Percentiles rank a stretch among this genome's conserved stretches.
Conservation (phyloP, 2,797 vertebrate genomes). For the Oceanodroma leucorhoa region DNA sequence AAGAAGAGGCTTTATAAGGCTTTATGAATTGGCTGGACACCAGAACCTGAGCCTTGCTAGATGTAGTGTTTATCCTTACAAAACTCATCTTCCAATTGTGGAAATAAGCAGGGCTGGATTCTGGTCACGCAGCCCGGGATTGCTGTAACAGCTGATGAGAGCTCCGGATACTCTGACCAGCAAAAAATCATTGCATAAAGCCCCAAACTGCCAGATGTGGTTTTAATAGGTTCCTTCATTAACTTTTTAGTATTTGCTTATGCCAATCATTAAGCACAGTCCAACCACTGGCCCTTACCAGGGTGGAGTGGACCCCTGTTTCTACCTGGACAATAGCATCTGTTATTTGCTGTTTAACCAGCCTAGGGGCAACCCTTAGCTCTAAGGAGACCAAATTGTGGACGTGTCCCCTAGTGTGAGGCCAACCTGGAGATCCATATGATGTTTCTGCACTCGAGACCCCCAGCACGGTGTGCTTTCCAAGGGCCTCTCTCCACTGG, state of each 20-base stretch:
- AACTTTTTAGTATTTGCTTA: not conserved
- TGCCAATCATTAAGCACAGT: not conserved
- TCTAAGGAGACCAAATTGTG: not conserved
- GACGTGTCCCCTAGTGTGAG: rapidly evolving
- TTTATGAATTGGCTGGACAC: slow-evolving; percentile 1
- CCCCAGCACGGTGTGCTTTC: rapidly evolving
- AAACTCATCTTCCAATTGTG: not conserved
- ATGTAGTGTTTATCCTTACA: not conserved
- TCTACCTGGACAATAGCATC: not conserved
- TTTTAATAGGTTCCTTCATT: not conserved
- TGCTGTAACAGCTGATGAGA: not conserved
- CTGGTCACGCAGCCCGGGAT: not conserved
- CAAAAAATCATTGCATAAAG: not conserved
- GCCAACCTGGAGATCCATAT: not conserved
- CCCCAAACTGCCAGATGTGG: not conserved
- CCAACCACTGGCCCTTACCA: not conserved
- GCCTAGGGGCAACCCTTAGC: not conserved
- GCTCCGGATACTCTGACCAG: not conserved
- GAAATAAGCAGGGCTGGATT: not conserved
- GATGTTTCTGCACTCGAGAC: not conserved
- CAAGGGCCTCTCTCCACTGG: not conserved
- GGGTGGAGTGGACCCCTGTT: not conserved
- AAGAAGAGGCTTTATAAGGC: not conserved
- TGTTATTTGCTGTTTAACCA: not conserved
- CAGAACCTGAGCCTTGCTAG: not conserved